Evolutionary conservation across 2,113 vertebrate genomes (phyloP).

Genomic region (Kobus ellipsiprymnus): DNA sequence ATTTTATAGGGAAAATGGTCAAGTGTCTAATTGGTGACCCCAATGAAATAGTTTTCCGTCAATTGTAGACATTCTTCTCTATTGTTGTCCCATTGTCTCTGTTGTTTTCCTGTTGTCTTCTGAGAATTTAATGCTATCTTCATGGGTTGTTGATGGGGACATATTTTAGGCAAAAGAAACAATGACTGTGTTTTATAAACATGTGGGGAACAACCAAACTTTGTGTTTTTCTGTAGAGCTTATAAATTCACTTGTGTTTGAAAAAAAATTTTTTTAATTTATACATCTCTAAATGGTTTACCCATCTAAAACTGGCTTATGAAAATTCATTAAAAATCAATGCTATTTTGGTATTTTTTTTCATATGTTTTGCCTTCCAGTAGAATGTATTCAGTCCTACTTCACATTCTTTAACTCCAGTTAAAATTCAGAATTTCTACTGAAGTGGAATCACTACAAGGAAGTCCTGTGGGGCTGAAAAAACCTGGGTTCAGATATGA

Average conservation of each 20-base stretch:
- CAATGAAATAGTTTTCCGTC: background rate
- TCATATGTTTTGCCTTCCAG: background rate
- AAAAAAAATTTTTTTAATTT: background rate
- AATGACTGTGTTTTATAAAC: background rate
- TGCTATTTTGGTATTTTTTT: background rate
- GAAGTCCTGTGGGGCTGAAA: background rate
- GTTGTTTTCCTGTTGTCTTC: background rate
- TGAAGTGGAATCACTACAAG: background rate
- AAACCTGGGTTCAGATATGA: background rate
- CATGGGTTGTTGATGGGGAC: background rate
- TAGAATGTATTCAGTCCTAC: background rate
- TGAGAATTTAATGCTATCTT: background rate
- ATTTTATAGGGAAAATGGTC: background rate
- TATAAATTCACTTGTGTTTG: constrained; percentile 6
- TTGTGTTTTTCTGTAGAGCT: background rate
- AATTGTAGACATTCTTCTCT: background rate
- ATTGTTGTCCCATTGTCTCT: background rate
- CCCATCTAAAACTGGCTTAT: background rate
- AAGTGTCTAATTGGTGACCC: background rate
- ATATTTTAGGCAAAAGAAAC: background rate
- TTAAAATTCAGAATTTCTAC: constrained; percentile 4
- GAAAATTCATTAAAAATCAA: constrained; percentile 21
- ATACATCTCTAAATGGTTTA: background rate
- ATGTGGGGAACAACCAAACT: background rate
- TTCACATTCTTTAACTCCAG: constrained; percentile 6